These are phyloP conservation scores for Ceratitis capitata DNA, from an alignment of 1,140 invertebrate genomes.

Conservation along the genomic window DNA sequence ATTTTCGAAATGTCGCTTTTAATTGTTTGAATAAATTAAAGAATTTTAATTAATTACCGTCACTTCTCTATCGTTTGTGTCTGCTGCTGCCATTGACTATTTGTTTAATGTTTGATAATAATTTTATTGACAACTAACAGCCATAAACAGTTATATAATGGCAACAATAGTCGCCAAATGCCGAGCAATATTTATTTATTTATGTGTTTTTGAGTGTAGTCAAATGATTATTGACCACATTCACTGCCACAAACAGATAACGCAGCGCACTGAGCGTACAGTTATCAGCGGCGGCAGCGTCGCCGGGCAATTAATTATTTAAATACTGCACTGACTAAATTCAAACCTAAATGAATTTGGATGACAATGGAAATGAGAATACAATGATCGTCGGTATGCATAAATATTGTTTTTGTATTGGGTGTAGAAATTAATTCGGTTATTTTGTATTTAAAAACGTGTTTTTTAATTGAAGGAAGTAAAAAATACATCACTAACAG, in stretches of 20 bases:
- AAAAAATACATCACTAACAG: too few relatives aligned
- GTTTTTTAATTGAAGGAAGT: too few relatives aligned
- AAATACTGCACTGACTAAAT: background rate
- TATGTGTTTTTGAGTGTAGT: background rate
- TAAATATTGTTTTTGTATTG: background rate
- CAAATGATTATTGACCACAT: background rate
- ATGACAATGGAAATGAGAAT: background rate
- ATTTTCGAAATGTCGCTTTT: background rate
- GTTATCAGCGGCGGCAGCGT: too few relatives aligned
- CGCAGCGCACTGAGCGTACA: too few relatives aligned
- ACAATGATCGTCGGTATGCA: background rate
- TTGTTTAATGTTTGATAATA: conserved; percentile 15
- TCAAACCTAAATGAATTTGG: too few relatives aligned
- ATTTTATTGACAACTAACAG: conserved; percentile 35
- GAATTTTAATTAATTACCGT: background rate
- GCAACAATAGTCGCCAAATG: background rate
- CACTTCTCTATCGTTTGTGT: background rate
- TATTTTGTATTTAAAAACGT: too few relatives aligned
- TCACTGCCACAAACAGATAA: conserved; percentile 4
- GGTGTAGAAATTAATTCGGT: too few relatives aligned
- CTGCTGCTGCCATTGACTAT: conserved; percentile 1
- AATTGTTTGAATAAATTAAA: background rate
- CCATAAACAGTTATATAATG: conserved; percentile 32
- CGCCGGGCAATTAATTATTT: background rate
- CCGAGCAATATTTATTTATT: background rate